Evolutionary conservation across 2,113 vertebrate species (phyloP).

Genomic region (Psilopsiagon aurifrons): DNA sequence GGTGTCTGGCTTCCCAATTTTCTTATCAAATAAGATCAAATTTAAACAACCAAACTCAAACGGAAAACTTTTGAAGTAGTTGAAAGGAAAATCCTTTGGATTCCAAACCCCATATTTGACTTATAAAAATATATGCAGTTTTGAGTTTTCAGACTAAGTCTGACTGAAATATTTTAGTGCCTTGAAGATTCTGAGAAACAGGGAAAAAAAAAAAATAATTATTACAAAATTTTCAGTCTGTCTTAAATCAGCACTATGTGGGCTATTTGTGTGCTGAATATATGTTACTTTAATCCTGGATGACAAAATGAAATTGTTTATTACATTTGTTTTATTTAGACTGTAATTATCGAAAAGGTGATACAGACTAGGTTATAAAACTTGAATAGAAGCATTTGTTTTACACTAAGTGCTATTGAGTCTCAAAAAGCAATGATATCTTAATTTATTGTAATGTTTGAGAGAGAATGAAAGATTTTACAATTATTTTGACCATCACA

Average conservation of each 20-base stretch:
- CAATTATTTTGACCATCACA: constrained; percentile 61
- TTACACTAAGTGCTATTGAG: constrained; percentile 29
- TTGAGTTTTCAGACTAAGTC: background rate
- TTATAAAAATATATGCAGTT: background rate
- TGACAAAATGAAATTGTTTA: background rate
- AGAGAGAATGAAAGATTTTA: constrained; percentile 32
- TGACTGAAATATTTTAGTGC: background rate
- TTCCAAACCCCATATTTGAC: background rate
- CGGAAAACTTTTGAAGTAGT: background rate
- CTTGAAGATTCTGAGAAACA: background rate
- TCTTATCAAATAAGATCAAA: background rate
- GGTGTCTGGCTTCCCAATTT: background rate
- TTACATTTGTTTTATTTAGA: constrained; percentile 19
- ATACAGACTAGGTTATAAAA: constrained; percentile 18
- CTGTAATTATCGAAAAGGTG: background rate
- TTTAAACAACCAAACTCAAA: background rate
- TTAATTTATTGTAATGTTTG: constrained; percentile 44
- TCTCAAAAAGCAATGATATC: constrained; percentile 22
- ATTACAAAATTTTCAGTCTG: background rate
- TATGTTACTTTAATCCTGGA: background rate
- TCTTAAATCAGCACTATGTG: background rate
- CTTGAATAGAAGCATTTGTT: background rate
- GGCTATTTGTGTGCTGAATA: background rate
- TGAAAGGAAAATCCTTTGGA: background rate
- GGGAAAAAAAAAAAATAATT: background rate